Base-by-base conservation (phyloP, 1,140 invertebrate genomes). In the Drosophila serrata region DNA sequence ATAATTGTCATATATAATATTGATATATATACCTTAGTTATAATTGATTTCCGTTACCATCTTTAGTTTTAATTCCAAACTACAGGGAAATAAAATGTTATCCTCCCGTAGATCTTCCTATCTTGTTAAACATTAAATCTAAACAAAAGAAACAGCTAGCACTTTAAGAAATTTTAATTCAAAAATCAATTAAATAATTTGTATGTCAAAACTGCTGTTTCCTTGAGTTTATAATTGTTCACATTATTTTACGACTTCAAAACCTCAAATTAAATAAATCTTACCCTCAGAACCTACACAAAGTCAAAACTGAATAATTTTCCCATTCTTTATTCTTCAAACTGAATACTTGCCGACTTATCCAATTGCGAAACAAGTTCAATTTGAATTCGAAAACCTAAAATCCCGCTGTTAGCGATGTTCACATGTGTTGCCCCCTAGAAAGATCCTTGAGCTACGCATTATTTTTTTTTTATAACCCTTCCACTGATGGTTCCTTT, bases 351-450 rank as follows among this genome's bases (percentile, higher is more conserved):
- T 53, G 43, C 39, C 33, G 37, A 33, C 29, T 43, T 60, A 74
- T 43, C 51, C 77, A 79, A 67, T 79, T 61, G 57, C 37, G 56
- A 65, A 60, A 43, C 51, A 33, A 79, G 67, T 72, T 72, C 35
- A 72, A 17, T 35, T 24, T 17, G 51, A 37, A 27, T 4, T 64
- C 24, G 13, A 37, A 2, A 13, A 19, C 42, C 17, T 4, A 15
- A 6, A 24, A 11, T 70, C 53, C 65, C 27, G 67, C 49, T 74
- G 43, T 33, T 24, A 24, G 13, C 29, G 42, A 59, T 45, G 27
- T 74, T 62, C 69, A 45, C 68, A 74, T 61, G 46, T 31, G 19
- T 17, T 17, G n/a, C 19, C 37, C 62, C 63, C 40, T 35, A 62
- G 11, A 48, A 33, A 49, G 51, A 55, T 37, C 46, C 39, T 37